phyloP scores from a whole-genome alignment of 2,888 invertebrate species.

The Cantharis nigra region DNA sequence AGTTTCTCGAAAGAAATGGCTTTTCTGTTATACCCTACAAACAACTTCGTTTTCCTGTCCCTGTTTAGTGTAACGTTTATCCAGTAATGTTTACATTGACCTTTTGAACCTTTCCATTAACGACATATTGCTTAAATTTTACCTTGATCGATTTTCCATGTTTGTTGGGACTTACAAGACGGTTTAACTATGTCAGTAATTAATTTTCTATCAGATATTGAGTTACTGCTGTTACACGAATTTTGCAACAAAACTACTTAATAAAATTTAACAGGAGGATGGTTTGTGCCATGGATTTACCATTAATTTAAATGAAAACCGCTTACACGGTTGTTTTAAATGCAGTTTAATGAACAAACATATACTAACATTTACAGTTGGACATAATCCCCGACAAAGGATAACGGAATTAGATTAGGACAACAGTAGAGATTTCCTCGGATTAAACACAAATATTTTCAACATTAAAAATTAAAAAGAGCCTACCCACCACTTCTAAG shows the following conservation, averaged over 20 bases:
- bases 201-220: not conserved
- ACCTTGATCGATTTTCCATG: constrained; percentile 6
- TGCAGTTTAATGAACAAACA: not conserved
- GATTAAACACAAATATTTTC: not conserved
- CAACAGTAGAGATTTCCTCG: not conserved
- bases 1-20: not conserved
- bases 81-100: constrained; percentile 11
- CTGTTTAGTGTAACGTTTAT: not conserved
- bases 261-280: not conserved
- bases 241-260: not conserved
- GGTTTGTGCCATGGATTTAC: not conserved
- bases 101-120: constrained; percentile 7
- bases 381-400: not conserved
- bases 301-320: not conserved
- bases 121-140: constrained; percentile 5
- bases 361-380: not conserved
- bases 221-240: not conserved
- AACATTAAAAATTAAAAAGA: not conserved
- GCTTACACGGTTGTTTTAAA: not conserved
- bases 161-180: not conserved
- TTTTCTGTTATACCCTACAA: not conserved
- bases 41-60: constrained; percentile 3
- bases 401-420: not conserved
- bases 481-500: not conserved
- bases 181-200: not conserved